Conservation (phyloP, 2,888 invertebrate genomes). For the Drosophila leonis region DNA sequence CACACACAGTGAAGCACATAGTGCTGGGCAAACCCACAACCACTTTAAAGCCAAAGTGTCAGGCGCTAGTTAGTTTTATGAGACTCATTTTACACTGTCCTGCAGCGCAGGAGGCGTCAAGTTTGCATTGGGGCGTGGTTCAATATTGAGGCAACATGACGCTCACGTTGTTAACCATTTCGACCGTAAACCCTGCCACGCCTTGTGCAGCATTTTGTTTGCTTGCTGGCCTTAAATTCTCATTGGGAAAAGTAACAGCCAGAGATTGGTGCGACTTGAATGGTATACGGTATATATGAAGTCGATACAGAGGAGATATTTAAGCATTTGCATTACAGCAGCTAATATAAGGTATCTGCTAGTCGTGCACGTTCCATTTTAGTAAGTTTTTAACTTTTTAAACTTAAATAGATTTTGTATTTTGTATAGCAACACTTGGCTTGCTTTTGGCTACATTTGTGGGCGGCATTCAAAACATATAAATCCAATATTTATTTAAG, state of each 20-base stretch:
- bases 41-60: constrained; percentile 58
- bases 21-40: constrained; percentile 4
- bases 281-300: neutral
- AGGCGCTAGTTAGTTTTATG: constrained; percentile 72
- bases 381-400: neutral
- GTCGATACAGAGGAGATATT: too few species aligned
- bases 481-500: constrained; percentile 9
- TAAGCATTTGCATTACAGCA: neutral
- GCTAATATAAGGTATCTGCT: neutral
- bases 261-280: neutral
- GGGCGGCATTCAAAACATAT: constrained; percentile 21
- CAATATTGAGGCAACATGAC: constrained; percentile 39
- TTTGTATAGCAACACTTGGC: constrained; percentile 4
- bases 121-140: constrained; percentile 49
- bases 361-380: neutral
- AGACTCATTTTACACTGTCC: constrained; percentile 69
- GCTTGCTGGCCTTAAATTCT: neutral
- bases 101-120: constrained; percentile 56
- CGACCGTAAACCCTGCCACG: constrained; percentile 27
- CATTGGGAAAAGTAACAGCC: neutral
- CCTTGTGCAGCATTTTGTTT: constrained; percentile 29
- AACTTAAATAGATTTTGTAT: neutral
- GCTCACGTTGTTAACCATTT: constrained; percentile 33
- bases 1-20: neutral
- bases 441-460: constrained; percentile 19